Conservation (phyloP, 2,113 vertebrate species). For the Ctenodactylus gundi region DNA sequence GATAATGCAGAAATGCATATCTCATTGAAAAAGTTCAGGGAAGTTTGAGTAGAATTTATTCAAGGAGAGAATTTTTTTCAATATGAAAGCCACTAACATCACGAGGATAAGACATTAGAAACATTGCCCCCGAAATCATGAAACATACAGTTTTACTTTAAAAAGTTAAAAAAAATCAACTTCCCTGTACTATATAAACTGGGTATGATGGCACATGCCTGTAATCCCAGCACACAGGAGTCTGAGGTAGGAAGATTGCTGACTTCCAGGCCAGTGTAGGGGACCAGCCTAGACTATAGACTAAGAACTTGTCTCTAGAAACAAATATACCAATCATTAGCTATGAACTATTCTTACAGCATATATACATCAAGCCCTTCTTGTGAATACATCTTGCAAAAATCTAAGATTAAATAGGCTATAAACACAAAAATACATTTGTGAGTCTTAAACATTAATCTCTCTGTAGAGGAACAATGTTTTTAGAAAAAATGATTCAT, state of each 20-base stretch:
- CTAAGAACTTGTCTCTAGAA: neutral
- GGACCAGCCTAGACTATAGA: neutral
- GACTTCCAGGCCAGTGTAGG: too few species aligned
- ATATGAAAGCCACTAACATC: neutral
- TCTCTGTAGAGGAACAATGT: neutral
- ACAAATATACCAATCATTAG: conserved; percentile 53
- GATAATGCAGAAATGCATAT: neutral
- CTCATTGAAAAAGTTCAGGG: neutral
- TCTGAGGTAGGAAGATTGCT: neutral
- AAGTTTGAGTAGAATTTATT: neutral
- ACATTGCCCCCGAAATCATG: neutral
- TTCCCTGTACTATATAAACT: neutral
- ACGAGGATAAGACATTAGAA: neutral
- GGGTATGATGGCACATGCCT: neutral
- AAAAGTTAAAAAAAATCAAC: too few species aligned
- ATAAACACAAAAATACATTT: neutral
- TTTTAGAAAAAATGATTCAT: conserved; percentile 21
- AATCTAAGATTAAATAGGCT: conserved; percentile 58
- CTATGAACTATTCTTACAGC: conserved; percentile 60
- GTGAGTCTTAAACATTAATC: neutral
- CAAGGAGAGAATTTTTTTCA: neutral
- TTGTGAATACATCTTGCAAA: conserved; percentile 64
- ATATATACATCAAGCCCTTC: conserved; percentile 65
- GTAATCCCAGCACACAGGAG: neutral
- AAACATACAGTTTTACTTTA: neutral